These are phyloP conservation scores for Heterocephalus glaber DNA, from an alignment of 2,113 vertebrate species.

Conservation along the genomic window DNA sequence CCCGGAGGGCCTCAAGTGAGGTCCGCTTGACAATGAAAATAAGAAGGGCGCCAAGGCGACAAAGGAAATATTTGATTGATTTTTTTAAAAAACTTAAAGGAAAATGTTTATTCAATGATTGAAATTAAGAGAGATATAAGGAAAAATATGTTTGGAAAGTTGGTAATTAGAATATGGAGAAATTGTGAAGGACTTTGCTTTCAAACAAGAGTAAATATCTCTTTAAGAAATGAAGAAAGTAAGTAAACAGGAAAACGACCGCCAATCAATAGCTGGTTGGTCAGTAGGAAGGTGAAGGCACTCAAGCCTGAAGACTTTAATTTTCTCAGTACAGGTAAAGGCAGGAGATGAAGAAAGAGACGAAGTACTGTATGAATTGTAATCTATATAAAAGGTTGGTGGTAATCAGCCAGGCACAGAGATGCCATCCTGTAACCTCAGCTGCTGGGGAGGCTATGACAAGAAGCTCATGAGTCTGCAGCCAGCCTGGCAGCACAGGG, in stretches of 20 bases:
- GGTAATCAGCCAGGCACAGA: neutral
- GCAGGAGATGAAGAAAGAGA: neutral
- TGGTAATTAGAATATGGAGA: neutral
- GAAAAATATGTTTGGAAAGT: neutral
- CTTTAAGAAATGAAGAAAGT: neutral
- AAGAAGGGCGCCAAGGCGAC: neutral
- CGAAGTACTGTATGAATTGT: neutral
- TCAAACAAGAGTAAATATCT: neutral
- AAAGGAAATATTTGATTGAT: neutral
- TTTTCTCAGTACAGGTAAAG: neutral
- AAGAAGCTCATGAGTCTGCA: neutral
- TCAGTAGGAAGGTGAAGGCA: neutral
- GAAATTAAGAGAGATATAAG: neutral
- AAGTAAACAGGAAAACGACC: neutral
- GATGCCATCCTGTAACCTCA: neutral
- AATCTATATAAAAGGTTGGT: neutral
- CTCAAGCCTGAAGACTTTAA: neutral
- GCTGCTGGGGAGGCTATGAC: neutral
- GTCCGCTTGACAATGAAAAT: neutral
- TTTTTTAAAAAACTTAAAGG: neutral
- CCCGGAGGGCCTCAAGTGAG: fast-evolving
- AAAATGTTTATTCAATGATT: neutral
- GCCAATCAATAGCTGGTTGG: neutral
- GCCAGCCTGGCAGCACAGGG: neutral
- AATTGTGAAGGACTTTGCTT: neutral